phyloP scores from a whole-genome alignment of 1,140 invertebrate species.

The Cherax destructor region DNA sequence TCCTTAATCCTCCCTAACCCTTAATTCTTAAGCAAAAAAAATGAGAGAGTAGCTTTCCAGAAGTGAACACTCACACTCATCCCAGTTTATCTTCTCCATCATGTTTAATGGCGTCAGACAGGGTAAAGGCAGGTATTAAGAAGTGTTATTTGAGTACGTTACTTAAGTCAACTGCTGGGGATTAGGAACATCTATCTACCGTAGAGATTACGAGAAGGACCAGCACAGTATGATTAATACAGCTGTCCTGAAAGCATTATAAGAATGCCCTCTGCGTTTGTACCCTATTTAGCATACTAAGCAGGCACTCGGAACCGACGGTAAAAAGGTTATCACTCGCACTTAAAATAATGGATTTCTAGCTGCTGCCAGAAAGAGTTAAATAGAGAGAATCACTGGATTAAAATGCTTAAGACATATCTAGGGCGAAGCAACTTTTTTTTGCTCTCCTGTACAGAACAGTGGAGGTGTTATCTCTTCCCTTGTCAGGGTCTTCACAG shows the following conservation, averaged over 20 bases:
- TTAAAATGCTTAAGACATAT: too few relatives aligned
- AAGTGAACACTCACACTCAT: too few relatives aligned
- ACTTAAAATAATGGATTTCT: neutral
- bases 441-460: too few relatives aligned
- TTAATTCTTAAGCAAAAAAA: too few relatives aligned
- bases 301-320: neutral
- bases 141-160: conserved; percentile 1
- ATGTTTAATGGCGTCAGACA: neutral
- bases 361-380: neutral
- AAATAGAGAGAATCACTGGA: neutral
- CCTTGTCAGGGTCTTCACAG: too few relatives aligned
- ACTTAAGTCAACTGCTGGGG: neutral
- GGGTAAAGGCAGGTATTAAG: neutral
- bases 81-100: neutral
- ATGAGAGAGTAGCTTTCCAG: too few relatives aligned
- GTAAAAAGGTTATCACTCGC: neutral
- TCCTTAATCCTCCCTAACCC: too few relatives aligned
- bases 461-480: too few relatives aligned
- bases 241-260: neutral
- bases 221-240: neutral
- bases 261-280: neutral
- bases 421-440: too few relatives aligned
- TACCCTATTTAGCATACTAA: neutral
- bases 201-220: neutral
- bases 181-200: neutral